A percentile compares a stretch with the other conserved stretches of the same genome.
These are phyloP conservation scores for Drosophila athabasca DNA, from an alignment of 1,140 invertebrate species.

Conservation along the genomic window DNA sequence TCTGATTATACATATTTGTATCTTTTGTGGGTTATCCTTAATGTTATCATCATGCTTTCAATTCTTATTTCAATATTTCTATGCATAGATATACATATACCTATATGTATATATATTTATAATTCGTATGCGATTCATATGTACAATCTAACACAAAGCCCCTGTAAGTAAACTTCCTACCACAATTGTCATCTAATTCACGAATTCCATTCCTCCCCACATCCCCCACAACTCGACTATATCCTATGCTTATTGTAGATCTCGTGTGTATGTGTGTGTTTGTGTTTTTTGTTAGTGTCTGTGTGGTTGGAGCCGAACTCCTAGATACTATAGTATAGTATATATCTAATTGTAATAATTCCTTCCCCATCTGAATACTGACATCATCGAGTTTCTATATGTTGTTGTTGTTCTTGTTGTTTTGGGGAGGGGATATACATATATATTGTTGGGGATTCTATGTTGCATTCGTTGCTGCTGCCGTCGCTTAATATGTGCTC, in stretches of 20 bases:
- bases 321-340: slow-evolving; percentile 47
- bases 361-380: slow-evolving; percentile 66
- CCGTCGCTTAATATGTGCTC: slow-evolving; percentile 27
- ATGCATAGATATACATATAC: slow-evolving; percentile 24
- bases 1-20: slow-evolving; percentile 32
- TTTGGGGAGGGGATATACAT: background rate
- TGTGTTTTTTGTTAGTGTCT: slow-evolving; percentile 56
- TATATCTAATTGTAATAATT: slow-evolving; percentile 59
- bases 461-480: slow-evolving; percentile 39
- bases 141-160: slow-evolving; percentile 77
- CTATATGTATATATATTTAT: slow-evolving; percentile 38
- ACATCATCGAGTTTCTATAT: slow-evolving; percentile 71
- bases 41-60: slow-evolving; percentile 21
- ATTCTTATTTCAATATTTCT: slow-evolving; percentile 36
- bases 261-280: slow-evolving; percentile 2
- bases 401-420: slow-evolving; percentile 15
- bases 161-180: slow-evolving; percentile 76
- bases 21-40: slow-evolving; percentile 13
- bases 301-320: slow-evolving; percentile 56
- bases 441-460: slow-evolving; percentile 19
- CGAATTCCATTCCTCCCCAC: slow-evolving; percentile 34
- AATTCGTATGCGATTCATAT: slow-evolving; percentile 47
- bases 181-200: slow-evolving; percentile 35
- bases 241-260: slow-evolving; percentile 28
- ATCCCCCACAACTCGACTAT: slow-evolving; percentile 27